A percentile compares a stretch with the other conserved stretches of the same genome.
Conservation (phyloP, 2,113 vertebrate species). For the Myrmecobius fasciatus region DNA sequence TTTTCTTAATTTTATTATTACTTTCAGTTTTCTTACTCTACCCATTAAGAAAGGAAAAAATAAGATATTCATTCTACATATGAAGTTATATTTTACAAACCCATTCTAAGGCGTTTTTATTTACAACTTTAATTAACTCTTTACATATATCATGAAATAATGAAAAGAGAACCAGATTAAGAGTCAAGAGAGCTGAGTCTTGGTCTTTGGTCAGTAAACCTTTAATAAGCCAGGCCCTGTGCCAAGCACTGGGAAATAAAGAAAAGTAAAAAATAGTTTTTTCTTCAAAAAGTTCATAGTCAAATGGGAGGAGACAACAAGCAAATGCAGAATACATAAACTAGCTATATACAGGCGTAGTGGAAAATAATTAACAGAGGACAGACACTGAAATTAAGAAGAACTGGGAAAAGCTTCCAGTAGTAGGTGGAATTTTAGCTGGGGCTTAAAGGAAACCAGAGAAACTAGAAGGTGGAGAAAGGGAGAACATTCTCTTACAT, state of each 20-base stretch:
- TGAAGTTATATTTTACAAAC: background rate
- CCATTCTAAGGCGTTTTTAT: background rate
- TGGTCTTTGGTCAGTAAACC: background rate
- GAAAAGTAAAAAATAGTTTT: too few species aligned
- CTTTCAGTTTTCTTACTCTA: background rate
- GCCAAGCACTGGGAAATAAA: background rate
- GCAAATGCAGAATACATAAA: background rate
- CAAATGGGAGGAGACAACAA: background rate
- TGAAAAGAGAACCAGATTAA: background rate
- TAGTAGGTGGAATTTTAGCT: background rate
- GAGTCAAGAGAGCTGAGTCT: background rate
- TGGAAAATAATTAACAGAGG: background rate
- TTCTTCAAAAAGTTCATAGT: background rate
- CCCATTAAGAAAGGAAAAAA: background rate
- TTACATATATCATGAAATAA: background rate
- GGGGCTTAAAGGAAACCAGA: background rate
- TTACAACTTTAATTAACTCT: background rate
- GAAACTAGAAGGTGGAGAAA: background rate
- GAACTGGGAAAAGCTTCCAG: background rate
- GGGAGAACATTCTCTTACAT: background rate
- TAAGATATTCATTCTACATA: background rate
- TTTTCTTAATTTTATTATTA: background rate
- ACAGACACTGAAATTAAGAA: background rate
- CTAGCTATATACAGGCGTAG: background rate
- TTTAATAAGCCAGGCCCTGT: background rate